A percentile compares a stretch with the other conserved stretches of the same genome.
Conservation (phyloP, 2,888 invertebrate genomes). For the Trisateles emortualis region DNA sequence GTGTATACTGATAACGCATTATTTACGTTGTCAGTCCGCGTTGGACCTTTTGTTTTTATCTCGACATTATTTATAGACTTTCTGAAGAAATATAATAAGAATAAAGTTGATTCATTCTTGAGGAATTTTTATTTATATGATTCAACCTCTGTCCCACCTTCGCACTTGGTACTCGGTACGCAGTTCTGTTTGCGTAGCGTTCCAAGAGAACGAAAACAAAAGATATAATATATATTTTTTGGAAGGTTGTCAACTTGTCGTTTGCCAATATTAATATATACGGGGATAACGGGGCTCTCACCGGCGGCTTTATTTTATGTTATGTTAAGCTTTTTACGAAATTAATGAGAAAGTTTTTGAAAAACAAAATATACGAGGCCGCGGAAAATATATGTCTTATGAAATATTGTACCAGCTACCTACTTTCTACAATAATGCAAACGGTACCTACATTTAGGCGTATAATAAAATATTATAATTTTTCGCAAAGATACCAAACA, state of each 20-base stretch:
- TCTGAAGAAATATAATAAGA: constrained; percentile 51
- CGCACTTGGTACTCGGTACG: constrained; percentile 36
- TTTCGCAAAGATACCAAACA: not conserved
- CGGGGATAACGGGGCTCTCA: constrained; percentile 50
- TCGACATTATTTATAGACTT: constrained; percentile 56
- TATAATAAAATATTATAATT: not conserved
- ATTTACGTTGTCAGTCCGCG: constrained; percentile 68
- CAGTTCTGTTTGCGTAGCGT: constrained; percentile 52
- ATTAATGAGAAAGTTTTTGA: constrained; percentile 36
- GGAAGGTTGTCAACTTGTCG: constrained; percentile 67
- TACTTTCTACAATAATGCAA: constrained; percentile 2
- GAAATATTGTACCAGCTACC: constrained; percentile 6
- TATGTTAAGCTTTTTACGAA: constrained; percentile 43
- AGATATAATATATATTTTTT: constrained; percentile 58
- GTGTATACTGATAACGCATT: constrained; percentile 64
- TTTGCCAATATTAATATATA: constrained; percentile 63
- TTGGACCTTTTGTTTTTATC: constrained; percentile 59
- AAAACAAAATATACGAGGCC: constrained; percentile 10
- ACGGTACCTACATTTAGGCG: not conserved
- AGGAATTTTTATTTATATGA: constrained; percentile 50
- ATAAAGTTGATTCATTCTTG: constrained; percentile 54
- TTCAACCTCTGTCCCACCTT: constrained; percentile 49
- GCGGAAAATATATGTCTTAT: constrained; percentile 6
- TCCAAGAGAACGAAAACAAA: constrained; percentile 52
- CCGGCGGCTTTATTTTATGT: constrained; percentile 48